Base-by-base conservation (phyloP, 2,797 vertebrate genomes). In the Perodicticus potto region DNA sequence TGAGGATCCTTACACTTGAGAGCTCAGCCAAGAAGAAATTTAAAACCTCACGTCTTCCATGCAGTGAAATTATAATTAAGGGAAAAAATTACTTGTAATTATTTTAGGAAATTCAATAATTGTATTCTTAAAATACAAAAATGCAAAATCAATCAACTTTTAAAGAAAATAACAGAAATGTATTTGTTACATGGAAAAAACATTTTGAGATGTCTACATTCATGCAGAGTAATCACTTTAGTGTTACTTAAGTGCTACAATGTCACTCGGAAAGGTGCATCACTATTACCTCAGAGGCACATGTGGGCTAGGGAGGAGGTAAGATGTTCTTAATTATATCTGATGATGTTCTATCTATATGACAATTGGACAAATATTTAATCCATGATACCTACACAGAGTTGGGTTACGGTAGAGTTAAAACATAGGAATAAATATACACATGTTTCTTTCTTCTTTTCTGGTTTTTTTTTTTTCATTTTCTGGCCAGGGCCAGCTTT, bases 141-240 rank as follows among this genome's bases (percentile, higher is more conserved):
- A 45, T 76, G 37, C 16, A 45, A 22, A 77, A 77, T 45, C 0
- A 40, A 88, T 55, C 1, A 29, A 3, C 1, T 69, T 69, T 89
- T 86, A 43, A 89, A 20, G 45, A 89, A 89, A 82, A 69, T 63
- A 61, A 55, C 25, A 59, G 9, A 93, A 83, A 72, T 23, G 22
- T 20, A 4, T 37, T 89, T 92, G 72, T 25, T 32, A 72, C 25
- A 25, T 34, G 2, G 53, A 16, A 43, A 80, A 76, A 89, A 61
- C 3, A 84, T 69, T 72, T 78, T 27, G 17, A 27, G 3, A 43
- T 74, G 5, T 32, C 82, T 40, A 88, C 3, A 63, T 69, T 88
- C 17, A 53, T 61, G 73, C 1, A 45, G 27, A 61, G 61, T 77
- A 49, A 43, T 0, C 5, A 49, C 22, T 88, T 53, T 32, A 10